Percentiles rank a stretch among this genome's conserved stretches.
phyloP scores from a whole-genome alignment of 1,140 invertebrate genomes.

The Pomacea maculata region DNA sequence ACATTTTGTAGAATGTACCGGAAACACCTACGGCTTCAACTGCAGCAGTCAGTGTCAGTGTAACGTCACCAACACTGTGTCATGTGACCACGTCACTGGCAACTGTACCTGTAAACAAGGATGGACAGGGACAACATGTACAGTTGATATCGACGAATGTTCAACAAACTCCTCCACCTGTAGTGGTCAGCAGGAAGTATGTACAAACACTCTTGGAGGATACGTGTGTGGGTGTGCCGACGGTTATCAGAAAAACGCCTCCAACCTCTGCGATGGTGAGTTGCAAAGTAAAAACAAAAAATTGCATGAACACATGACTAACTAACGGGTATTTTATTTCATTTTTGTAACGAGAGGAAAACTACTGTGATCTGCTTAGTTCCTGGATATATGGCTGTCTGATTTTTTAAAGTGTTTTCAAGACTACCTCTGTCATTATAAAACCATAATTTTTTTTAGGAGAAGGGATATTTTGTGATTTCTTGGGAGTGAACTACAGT shows the following conservation, averaged over 20 bases:
- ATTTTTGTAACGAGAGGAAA: no score
- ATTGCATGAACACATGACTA: no score
- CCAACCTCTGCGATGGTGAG: neutral
- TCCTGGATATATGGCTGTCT: no score
- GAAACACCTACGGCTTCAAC: constrained; percentile 16
- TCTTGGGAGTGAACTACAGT: no score
- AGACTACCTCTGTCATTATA: no score
- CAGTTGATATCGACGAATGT: constrained; percentile 14
- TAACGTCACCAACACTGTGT: constrained; percentile 17
- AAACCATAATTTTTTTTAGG: no score
- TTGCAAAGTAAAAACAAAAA: neutral
- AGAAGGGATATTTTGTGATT: no score
- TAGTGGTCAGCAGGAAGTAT: neutral
- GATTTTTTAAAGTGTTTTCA: no score
- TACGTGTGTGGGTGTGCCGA: constrained; percentile 4
- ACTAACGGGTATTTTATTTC: no score
- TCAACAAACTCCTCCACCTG: neutral
- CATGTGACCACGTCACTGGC: constrained; percentile 23
- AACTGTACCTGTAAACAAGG: constrained; percentile 24
- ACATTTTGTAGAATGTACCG: neutral
- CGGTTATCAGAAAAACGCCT: neutral
- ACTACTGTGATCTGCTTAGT: no score
- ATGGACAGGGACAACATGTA: constrained; percentile 28
- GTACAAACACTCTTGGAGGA: constrained; percentile 9
- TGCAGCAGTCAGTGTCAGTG: constrained; percentile 24